phyloP scores from a whole-genome alignment of 2,113 vertebrate genomes.

The Actenoides lindsayi region DNA sequence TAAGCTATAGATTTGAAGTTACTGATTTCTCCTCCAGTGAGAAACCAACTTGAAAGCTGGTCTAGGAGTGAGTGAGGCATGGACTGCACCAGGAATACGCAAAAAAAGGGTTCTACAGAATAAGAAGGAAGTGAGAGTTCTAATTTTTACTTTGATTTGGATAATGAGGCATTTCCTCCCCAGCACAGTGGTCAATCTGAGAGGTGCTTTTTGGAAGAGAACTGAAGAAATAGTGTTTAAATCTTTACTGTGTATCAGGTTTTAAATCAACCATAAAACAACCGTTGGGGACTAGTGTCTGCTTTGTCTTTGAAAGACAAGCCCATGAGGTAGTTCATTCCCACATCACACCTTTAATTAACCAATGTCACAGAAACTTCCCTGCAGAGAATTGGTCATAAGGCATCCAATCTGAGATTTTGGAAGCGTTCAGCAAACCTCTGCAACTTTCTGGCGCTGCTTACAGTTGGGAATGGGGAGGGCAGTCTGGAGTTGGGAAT shows the following conservation, averaged over 20 bases:
- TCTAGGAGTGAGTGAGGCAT: not conserved
- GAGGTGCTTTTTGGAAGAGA: not conserved
- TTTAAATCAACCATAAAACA: not conserved
- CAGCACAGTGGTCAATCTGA: not conserved
- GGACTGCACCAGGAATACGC: not conserved
- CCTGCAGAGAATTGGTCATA: not conserved
- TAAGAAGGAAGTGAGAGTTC: not conserved
- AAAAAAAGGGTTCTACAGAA: not conserved
- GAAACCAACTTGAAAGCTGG: not conserved
- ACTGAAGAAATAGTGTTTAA: not conserved
- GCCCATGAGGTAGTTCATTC: not conserved
- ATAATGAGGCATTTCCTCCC: not conserved
- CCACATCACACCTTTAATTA: not conserved
- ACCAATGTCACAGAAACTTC: not conserved
- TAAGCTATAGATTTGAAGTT: too few species aligned
- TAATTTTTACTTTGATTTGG: not conserved
- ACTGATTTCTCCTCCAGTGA: too few species aligned
- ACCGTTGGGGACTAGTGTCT: not conserved
- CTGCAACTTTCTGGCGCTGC: not conserved
- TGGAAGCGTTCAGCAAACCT: not conserved
- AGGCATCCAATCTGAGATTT: not conserved
- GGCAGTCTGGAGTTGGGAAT: not conserved
- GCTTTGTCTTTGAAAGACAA: not conserved
- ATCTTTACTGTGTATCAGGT: not conserved
- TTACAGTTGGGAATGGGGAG: not conserved